Base-by-base conservation (phyloP, 2,888 invertebrate species). In the Eretmocerus hayati region DNA sequence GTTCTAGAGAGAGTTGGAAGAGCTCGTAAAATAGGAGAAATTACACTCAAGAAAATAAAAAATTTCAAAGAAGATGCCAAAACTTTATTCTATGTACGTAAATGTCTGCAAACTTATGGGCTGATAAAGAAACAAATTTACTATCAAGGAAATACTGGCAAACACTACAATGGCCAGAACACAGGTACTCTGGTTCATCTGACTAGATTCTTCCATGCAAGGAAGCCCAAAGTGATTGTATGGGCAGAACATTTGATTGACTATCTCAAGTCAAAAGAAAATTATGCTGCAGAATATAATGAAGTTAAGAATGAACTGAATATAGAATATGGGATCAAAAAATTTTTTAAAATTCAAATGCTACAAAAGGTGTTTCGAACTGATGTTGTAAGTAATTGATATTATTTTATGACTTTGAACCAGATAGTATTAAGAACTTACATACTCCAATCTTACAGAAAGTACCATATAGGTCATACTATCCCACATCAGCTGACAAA, bases 1-100 rank as follows among this genome's bases (percentile, higher is more conserved):
- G 72, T 88, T 30, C 69, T 88, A 49, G 90, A 90, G 69, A 72
- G 82, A 59, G 81, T 90, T 30, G 90, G 85, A 2, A 77, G 87
- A 52, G 72, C 84, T 1, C 75, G 88, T 31, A 75, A 76, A 55
- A 77, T 78, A 56, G 87, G 90, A 0, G 84, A 85, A 71, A 72
- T 81, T 5, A 84, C 85, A 1, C 77, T 80, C 45, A 84, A 84
- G 9, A 65, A 70, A 39, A 43, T 57, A 6, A 59, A 71, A 9
- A 69, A 74, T 37, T 40, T 54, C 9, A 75, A 75, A 39, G 77
- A 79, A 57, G 82, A 84, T 66, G 66, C 81, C 1, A 84, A 84
- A 61, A 74, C 79, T 2, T 60, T 82, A 23, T 81, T 79, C 65
- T 83, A 84, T 62, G 75, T 78, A 53, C 74, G 84, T 42, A 84